Base-by-base conservation (phyloP, 2,888 invertebrate genomes). In the Acanthacorydalis orientalis region DNA sequence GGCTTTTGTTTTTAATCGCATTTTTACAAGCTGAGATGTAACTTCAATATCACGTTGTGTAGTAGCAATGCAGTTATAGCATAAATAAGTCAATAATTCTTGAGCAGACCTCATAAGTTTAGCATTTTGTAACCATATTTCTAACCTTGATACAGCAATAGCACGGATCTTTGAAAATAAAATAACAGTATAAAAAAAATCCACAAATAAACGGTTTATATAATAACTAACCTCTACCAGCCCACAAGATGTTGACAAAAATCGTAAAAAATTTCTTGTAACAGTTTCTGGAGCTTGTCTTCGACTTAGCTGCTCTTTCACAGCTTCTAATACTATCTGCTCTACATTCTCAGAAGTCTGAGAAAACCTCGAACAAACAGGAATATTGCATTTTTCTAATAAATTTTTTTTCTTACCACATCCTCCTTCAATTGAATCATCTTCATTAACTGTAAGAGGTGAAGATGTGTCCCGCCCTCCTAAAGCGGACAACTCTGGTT, bases 71-170 rank as follows among this genome's bases (percentile, higher is more conserved):
- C 91, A 89, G 68, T 97, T 97, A 56, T 83, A 80, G 63, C 93
- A 95, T 53, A 96, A 77, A 57, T 87, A 83, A 47, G 92, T 83
- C 31, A 97, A 68, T 47, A 97, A 65, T 65, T 96, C 96, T 63
- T 93, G 92, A 0, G 92, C 92, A 16, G 85, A 80, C 57, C 89
- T 81, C 72, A 88, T 86, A 47, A 93, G 68, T 73, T 96, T 97
- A 51, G 93, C 92, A 62, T 95, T 95, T 63, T 93, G 92, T 49
- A 96, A 72, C 95, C 95, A 96, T 56, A 84, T 78, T 63, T 96
- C 96, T 15, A 96, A 71, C 1, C 87, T 79, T 1, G 83, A 78
- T 1, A 84, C 81, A 0, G 85, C 81, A 46, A 84, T 76, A 57
- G 82, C 75, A 16, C 91, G 74, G 52, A 91, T 82, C 73, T 73